Percentiles rank a stretch among this genome's conserved stretches.
These are phyloP conservation scores for Oncorhynchus nerka DNA, from an alignment of 2,113 vertebrate genomes.

Conservation along the genomic window DNA sequence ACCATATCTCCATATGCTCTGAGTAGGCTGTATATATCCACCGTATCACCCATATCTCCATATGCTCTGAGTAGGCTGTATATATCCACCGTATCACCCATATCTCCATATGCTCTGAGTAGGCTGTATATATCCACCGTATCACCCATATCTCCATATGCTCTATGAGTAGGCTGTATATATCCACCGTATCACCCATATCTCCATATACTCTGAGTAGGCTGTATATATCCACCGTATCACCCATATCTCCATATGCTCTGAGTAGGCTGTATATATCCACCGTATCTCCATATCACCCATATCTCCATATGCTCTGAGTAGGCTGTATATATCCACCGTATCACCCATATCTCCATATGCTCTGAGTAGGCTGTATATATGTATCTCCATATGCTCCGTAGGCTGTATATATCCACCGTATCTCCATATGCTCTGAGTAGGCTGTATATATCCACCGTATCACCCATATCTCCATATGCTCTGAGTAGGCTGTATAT, in stretches of 20 bases:
- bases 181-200: not conserved
- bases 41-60: conserved; percentile 22
- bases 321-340: conserved; percentile 1
- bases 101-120: conserved; percentile 43
- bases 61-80: conserved; percentile 26
- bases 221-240: not conserved
- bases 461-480: conserved; percentile 37
- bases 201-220: conserved; percentile 40
- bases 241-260: conserved; percentile 40
- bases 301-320: conserved; percentile 43
- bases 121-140: not conserved
- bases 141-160: conserved; percentile 39
- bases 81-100: not conserved
- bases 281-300: too few relatives aligned
- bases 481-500: conserved; percentile 11
- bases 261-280: conserved; percentile 8
- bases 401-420: too few relatives aligned
- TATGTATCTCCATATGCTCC: too few relatives aligned
- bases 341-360: conserved; percentile 34
- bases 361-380: conserved; percentile 15
- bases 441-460: not conserved
- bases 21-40: conserved; percentile 6
- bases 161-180: conserved; percentile 3
- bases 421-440: conserved; percentile 12
- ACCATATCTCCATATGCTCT: conserved; percentile 40